A percentile compares a stretch with the other conserved stretches of the same genome.
Conservation (phyloP, 2,113 vertebrate species). For the Dromaius novaehollandiae region DNA sequence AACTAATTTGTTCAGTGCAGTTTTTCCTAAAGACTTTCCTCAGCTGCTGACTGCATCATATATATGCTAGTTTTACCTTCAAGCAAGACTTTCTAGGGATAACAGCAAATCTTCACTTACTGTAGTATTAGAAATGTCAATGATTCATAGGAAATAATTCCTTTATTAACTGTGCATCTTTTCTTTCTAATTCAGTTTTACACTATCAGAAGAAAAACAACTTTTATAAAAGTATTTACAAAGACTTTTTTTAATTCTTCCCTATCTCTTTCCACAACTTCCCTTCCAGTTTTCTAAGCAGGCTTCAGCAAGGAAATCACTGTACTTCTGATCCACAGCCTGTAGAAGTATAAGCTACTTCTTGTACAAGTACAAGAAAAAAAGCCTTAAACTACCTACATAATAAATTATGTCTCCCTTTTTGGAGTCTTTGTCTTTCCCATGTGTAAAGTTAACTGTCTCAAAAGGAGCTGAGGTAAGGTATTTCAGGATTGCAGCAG, state of each 20-base stretch:
- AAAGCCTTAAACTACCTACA: neutral
- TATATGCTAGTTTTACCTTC: neutral
- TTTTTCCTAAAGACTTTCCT: neutral
- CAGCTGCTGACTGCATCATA: neutral
- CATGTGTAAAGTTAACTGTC: neutral
- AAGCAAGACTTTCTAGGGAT: neutral
- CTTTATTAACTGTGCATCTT: neutral
- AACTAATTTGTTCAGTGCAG: neutral
- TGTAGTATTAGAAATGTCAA: neutral
- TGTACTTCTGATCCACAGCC: fast-evolving
- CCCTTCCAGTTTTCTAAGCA: neutral
- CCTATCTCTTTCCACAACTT: neutral
- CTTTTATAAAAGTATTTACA: neutral
- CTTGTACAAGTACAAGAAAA: neutral
- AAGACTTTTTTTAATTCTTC: neutral
- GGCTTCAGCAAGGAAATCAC: neutral
- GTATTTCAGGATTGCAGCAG: neutral
- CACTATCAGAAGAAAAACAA: neutral
- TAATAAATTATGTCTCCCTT: neutral
- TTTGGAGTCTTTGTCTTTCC: neutral
- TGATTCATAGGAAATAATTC: neutral
- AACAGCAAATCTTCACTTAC: neutral
- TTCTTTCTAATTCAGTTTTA: neutral
- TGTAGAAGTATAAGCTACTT: neutral
- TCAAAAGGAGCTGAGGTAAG: neutral